Conservation (phyloP, 2,888 invertebrate species). For the Galerucella nymphaeae region DNA sequence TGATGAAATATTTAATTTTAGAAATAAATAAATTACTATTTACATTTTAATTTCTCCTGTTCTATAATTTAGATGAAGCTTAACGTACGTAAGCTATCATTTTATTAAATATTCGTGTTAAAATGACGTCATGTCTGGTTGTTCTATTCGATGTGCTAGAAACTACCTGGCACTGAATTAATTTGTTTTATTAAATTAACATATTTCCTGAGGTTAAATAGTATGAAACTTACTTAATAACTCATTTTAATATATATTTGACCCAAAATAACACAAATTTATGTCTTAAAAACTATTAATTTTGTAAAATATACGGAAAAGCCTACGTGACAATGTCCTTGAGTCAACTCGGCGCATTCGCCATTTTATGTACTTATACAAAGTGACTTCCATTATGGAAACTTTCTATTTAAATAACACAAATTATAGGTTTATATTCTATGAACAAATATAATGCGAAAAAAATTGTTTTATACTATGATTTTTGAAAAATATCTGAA, state of each 20-base stretch:
- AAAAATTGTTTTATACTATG: not conserved
- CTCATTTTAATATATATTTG: not conserved
- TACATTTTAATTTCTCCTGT: not conserved
- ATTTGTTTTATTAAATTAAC: not conserved
- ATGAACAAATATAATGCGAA: not conserved
- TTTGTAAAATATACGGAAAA: not conserved
- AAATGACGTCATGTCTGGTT: not conserved
- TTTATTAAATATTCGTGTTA: not conserved
- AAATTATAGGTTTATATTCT: not conserved
- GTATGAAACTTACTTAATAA: not conserved
- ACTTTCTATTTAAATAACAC: not conserved
- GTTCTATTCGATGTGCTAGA: not conserved
- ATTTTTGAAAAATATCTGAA: not conserved
- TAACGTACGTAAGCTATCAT: not conserved
- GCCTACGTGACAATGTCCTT: slow-evolving; percentile 12
- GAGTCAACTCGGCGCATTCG: slow-evolving; percentile 23
- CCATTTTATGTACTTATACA: slow-evolving; percentile 14
- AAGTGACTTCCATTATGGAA: not conserved
- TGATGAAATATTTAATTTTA: not conserved
- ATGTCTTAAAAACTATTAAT: not conserved
- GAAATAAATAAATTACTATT: not conserved
- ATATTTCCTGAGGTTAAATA: not conserved
- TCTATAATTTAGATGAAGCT: not conserved
- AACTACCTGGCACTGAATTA: not conserved
- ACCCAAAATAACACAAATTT: not conserved